Conservation (phyloP, 2,113 vertebrate genomes). For the Pungitius pungitius region DNA sequence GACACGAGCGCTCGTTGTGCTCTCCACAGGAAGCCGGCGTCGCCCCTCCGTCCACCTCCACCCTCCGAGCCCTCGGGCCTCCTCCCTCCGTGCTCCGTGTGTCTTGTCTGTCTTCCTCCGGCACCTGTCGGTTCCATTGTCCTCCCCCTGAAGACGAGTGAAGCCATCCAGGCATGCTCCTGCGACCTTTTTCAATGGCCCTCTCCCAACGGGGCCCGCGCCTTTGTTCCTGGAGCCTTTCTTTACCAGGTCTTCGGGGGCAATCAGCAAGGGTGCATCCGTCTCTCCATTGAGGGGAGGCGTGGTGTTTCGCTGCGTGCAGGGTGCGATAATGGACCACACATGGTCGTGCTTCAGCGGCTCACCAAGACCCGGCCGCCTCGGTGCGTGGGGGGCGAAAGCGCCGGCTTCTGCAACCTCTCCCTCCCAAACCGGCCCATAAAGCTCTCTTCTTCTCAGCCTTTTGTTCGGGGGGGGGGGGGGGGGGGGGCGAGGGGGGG, state of each 20-base stretch:
- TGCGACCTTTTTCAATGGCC: conserved; percentile 55
- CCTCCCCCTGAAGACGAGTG: conserved; percentile 43
- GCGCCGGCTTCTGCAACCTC: conserved; percentile 41
- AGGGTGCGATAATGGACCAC: conserved; percentile 80
- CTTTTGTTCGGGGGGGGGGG: conserved; percentile 77
- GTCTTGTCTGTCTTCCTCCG: conserved; percentile 51
- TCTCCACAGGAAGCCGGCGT: conserved; percentile 29
- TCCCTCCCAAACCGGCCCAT: conserved; percentile 38
- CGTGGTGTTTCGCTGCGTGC: conserved; percentile 55
- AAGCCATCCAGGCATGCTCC: conserved; percentile 55
- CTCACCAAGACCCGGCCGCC: conserved; percentile 52
- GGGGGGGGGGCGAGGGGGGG: too few species aligned
- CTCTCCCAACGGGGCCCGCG: conserved; percentile 40
- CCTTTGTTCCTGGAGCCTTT: conserved; percentile 70
- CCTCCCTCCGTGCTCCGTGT: conserved; percentile 6
- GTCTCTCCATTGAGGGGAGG: conserved; percentile 68
- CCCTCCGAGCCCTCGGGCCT: conserved; percentile 37
- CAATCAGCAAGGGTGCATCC: conserved; percentile 67
- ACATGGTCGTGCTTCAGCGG: conserved; percentile 73
- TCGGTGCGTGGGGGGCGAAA: conserved; percentile 60
- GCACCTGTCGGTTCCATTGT: conserved; percentile 75
- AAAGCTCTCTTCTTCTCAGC: conserved; percentile 58
- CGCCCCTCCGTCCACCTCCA: conserved; percentile 28
- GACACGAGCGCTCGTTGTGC: conserved; percentile 25
- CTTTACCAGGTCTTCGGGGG: conserved; percentile 54